phyloP scores from a whole-genome alignment of 2,888 invertebrate species.

The Microdon myrmicae region DNA sequence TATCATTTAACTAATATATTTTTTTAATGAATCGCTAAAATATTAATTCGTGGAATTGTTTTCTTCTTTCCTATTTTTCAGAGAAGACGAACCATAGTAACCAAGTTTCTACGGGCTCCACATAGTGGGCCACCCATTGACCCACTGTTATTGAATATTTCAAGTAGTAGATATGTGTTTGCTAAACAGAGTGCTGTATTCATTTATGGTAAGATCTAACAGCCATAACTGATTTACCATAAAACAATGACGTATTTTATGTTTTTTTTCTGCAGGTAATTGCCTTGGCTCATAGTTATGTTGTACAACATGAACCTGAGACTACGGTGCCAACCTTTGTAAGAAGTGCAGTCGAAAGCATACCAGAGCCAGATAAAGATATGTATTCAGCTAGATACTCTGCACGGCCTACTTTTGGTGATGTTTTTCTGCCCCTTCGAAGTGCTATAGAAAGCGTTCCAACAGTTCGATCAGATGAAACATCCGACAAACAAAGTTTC shows the following conservation, averaged over 20 bases:
- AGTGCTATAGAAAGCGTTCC: conserved; percentile 82
- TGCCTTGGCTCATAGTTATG: conserved; percentile 8
- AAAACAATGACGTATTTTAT: conserved; percentile 1
- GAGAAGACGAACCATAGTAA: too few relatives aligned
- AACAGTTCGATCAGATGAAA: conserved; percentile 46
- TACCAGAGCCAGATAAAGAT: conserved; percentile 56
- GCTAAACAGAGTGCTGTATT: conserved; percentile 43
- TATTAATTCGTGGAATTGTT: too few relatives aligned
- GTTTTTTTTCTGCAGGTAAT: conserved; percentile 16
- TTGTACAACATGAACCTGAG: conserved; percentile 47
- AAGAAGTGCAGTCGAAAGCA: conserved; percentile 64
- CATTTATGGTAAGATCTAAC: conserved; percentile 44
- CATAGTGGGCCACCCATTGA: too few relatives aligned
- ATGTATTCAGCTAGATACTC: conserved; percentile 56
- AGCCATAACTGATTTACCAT: too few relatives aligned
- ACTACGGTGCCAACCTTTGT: conserved; percentile 59
- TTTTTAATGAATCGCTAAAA: too few relatives aligned
- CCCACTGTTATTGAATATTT: conserved; percentile 37
- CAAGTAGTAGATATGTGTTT: conserved; percentile 29
- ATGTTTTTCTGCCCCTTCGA: conserved; percentile 72
- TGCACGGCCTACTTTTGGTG: conserved; percentile 60
- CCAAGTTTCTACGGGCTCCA: too few relatives aligned
- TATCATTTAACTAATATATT: too few relatives aligned
- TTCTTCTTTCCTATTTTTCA: too few relatives aligned
- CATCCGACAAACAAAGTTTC: conserved; percentile 54